Base-by-base conservation (phyloP, 2,888 invertebrate genomes). In the Chloromyia formosa region DNA sequence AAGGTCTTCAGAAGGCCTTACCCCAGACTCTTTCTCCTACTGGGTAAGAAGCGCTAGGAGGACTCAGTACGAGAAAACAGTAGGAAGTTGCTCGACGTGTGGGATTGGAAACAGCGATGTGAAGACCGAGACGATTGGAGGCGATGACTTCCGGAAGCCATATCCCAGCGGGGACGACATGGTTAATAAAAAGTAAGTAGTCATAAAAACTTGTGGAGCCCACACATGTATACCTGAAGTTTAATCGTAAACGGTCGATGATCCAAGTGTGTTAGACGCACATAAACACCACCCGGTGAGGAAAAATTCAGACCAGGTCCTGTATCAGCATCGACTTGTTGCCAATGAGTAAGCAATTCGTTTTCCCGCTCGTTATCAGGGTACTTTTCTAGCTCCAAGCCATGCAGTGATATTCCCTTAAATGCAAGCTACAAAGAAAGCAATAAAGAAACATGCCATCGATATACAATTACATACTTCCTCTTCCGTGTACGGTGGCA, bases 401-500 rank as follows among this genome's bases (percentile, higher is more conserved):
- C 64, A 1, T 73, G 62, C 1, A 79, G 58, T 7, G 42, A 23
- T 1, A 79, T 54, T 12, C 69, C 71, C 0, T 72, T 76, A 42
- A 73, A 79, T 12, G 73, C 75, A 64, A 82, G 80, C 75, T 92
- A 80, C 1, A 82, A 81, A 69, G 14, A 45, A 72, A 1, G 2
- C 42, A 68, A 58, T 72, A 12, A 60, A 60, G 42, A 78, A 81
- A 89, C 89, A 82, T 88, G 86, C 74, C 84, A 82, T n/a, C 12
- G 5, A 58, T 18, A 4, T 9, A 58, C 1, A 12, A 40, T 5
- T 1, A n/a, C 49, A n/a, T 82, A 92, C 92, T 86, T 80, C 77
- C 7, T 79, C 77, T 7, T 75, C 49, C 0, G 80, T 79, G 77
- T 84, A 85, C 1, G 80, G 79, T 7, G 80, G 80, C 12, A 83